A percentile compares a stretch with the other conserved stretches of the same genome.
Evolutionary conservation across 1,140 invertebrate genomes (phyloP).

Genomic region (Danaus melanippus): DNA sequence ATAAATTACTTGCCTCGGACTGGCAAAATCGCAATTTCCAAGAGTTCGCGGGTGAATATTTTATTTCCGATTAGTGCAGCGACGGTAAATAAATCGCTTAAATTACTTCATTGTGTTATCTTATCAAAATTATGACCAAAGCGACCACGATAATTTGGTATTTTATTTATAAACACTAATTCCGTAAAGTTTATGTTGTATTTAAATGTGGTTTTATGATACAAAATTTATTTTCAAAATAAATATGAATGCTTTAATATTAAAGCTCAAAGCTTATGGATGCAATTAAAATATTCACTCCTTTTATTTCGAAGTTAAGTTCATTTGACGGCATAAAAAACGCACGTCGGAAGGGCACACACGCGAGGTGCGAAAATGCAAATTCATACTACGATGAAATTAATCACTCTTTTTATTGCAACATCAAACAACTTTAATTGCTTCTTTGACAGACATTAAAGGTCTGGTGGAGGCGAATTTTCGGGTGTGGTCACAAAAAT

Average conservation of each 20-base stretch:
- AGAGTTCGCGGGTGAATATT: conserved; percentile 58
- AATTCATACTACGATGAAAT: conserved; percentile 30
- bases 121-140: conserved; percentile 9
- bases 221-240: no score
- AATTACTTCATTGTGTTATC: conserved; percentile 32
- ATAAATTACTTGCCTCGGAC: conserved; percentile 61
- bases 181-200: no score
- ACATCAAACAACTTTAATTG: conserved; percentile 60
- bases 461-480: conserved; percentile 30
- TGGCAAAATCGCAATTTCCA: conserved; percentile 49
- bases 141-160: no score
- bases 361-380: conserved; percentile 26
- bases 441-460: conserved; percentile 56
- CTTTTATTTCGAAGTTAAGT: conserved; percentile 14
- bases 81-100: conserved; percentile 48
- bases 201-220: no score
- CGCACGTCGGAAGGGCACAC: conserved; percentile 10
- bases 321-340: conserved; percentile 18
- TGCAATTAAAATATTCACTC: conserved; percentile 16
- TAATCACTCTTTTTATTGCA: conserved; percentile 53
- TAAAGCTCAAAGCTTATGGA: no score
- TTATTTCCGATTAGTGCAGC: conserved; percentile 49
- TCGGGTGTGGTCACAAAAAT: conserved; percentile 57
- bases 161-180: no score
- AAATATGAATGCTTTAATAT: no score